These are phyloP conservation scores for Palloptera scutellata DNA, from an alignment of 2,888 invertebrate genomes.

Conservation along the genomic window DNA sequence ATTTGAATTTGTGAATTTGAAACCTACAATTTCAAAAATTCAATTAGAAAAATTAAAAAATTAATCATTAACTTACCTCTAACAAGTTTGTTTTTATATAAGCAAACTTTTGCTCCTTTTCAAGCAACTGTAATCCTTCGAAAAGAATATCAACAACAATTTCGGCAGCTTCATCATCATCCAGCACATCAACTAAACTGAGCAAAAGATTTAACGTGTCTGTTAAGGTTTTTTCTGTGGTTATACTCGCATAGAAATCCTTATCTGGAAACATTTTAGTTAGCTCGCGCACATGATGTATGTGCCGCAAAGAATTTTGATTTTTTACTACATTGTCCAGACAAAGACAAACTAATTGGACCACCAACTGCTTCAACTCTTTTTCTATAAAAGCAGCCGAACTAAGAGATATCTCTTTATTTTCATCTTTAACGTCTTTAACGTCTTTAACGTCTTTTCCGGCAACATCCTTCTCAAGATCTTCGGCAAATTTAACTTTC, in stretches of 20 bases:
- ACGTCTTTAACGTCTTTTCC: background rate
- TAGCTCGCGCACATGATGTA: conserved; percentile 67
- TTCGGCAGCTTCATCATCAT: conserved; percentile 66
- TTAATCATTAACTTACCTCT: conserved; percentile 64
- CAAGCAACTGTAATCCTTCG: conserved; percentile 68
- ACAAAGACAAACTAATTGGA: conserved; percentile 63
- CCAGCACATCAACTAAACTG: conserved; percentile 49
- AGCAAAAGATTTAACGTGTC: conserved; percentile 52
- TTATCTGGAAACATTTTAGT: conserved; percentile 68
- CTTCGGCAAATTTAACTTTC: conserved; percentile 68
- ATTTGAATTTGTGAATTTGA: conserved; percentile 51
- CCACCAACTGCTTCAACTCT: conserved; percentile 54
- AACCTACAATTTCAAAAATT: conserved; percentile 43
- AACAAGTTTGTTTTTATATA: conserved; percentile 67
- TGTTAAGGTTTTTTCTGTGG: conserved; percentile 51
- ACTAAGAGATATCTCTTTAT: conserved; percentile 30
- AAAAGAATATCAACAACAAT: conserved; percentile 72
- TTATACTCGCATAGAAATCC: conserved; percentile 66
- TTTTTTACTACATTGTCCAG: conserved; percentile 68
- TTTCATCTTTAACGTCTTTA: background rate
- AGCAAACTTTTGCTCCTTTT: conserved; percentile 66
- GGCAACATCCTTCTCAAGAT: conserved; percentile 45
- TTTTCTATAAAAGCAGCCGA: conserved; percentile 50
- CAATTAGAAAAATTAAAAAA: conserved; percentile 10
- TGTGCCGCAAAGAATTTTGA: conserved; percentile 64